These are phyloP conservation scores for Zophobas morio DNA, from an alignment of 1,140 invertebrate species.

Conservation along the genomic window DNA sequence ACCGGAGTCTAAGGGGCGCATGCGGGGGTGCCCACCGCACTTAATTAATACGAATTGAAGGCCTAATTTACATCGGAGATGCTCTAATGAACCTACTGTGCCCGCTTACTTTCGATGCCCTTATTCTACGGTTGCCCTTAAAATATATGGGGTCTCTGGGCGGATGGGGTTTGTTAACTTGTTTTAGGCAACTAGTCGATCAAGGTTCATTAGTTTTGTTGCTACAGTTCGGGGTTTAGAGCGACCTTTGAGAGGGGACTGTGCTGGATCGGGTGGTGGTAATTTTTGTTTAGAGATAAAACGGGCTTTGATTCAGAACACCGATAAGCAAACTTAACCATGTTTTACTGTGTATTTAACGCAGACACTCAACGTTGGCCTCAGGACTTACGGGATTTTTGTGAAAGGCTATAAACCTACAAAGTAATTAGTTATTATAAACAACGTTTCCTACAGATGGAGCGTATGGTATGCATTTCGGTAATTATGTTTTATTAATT, in stretches of 20 bases:
- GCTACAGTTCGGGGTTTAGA: background rate
- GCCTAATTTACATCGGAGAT: conserved; percentile 57
- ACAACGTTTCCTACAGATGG: too few species aligned
- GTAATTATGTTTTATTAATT: too few species aligned
- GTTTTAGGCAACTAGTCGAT: conserved; percentile 35
- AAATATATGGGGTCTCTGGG: conserved; percentile 27
- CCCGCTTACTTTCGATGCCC: conserved; percentile 35
- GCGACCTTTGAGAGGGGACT: background rate
- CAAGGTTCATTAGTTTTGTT: conserved; percentile 10
- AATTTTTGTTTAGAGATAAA: too few species aligned
- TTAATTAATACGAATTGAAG: conserved; percentile 60
- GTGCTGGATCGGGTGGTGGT: too few species aligned
- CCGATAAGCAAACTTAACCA: too few species aligned
- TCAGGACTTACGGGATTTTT: too few species aligned
- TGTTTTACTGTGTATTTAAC: too few species aligned
- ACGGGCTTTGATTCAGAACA: too few species aligned
- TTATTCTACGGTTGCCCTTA: conserved; percentile 27
- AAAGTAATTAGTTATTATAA: too few species aligned
- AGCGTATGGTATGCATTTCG: too few species aligned
- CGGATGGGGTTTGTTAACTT: conserved; percentile 41
- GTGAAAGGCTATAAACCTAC: too few species aligned
- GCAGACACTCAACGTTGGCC: too few species aligned
- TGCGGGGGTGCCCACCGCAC: conserved; percentile 55
- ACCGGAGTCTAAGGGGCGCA: conserved; percentile 53
- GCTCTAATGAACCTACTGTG: conserved; percentile 56